A percentile compares a stretch with the other conserved stretches of the same genome.
phyloP scores from a whole-genome alignment of 2,888 invertebrate species.

The Eupithecia insigniata region DNA sequence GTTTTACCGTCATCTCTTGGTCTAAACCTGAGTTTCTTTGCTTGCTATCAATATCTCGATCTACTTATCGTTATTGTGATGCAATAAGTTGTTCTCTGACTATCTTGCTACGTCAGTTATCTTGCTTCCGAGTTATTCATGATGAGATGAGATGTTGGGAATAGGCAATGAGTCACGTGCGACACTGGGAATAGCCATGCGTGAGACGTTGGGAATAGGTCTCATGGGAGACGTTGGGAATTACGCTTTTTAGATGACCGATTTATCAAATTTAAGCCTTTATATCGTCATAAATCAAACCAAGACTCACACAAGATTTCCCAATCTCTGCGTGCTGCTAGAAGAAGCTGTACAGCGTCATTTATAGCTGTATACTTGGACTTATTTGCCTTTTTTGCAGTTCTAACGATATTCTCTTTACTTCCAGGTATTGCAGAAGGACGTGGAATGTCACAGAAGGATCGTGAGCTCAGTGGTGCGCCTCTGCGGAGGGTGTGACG shows the following conservation, averaged over 20 bases:
- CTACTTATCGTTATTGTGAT: conserved; percentile 44
- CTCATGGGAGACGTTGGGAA: too few relatives aligned
- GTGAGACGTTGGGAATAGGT: too few relatives aligned
- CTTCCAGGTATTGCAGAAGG: conserved; percentile 93
- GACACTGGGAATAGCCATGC: too few relatives aligned
- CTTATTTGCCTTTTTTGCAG: background rate
- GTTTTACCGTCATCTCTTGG: background rate
- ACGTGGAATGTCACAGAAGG: conserved; percentile 96
- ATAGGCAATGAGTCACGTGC: too few relatives aligned
- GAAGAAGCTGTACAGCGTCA: background rate
- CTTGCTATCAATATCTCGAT: conserved; percentile 12
- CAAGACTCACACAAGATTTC: background rate
- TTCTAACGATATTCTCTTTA: background rate
- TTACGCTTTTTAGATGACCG: background rate
- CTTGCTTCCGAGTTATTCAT: conserved; percentile 29
- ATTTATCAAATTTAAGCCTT: background rate
- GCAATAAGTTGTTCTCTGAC: conserved; percentile 53
- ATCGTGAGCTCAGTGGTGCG: conserved; percentile 91
- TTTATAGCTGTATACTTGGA: too few relatives aligned
- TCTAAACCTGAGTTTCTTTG: conserved; percentile 45
- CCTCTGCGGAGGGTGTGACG: conserved; percentile 88
- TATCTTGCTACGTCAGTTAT: conserved; percentile 50
- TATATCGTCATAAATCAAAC: background rate
- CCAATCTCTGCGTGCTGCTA: background rate
- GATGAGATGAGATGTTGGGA: too few relatives aligned